These are phyloP conservation scores for Squalus acanthias DNA, from an alignment of 2,797 vertebrate genomes.

Conservation along the genomic window DNA sequence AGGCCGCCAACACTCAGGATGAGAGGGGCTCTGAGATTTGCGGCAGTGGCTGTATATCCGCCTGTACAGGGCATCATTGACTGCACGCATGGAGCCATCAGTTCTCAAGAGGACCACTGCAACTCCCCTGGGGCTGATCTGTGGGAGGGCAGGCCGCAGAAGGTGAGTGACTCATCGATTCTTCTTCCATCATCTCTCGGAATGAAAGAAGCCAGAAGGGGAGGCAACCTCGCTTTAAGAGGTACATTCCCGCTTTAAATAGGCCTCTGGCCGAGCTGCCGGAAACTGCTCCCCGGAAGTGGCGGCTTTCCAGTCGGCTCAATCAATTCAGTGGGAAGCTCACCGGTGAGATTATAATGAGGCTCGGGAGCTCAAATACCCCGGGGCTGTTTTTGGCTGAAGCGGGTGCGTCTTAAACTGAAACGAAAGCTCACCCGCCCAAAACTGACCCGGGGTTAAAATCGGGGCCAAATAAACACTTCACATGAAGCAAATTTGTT, in stretches of 20 bases:
- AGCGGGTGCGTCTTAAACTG: background rate
- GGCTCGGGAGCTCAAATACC: background rate
- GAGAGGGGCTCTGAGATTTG: background rate
- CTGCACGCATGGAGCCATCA: background rate
- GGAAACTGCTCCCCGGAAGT: background rate
- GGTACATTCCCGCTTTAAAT: background rate
- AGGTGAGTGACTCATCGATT: background rate
- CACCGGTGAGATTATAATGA: background rate
- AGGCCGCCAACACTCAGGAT: background rate
- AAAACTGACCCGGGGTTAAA: background rate
- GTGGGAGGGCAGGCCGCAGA: background rate
- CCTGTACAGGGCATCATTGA: background rate
- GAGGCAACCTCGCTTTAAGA: background rate
- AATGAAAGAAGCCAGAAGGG: too few relatives aligned
- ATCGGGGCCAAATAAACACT: background rate
- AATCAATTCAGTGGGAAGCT: background rate
- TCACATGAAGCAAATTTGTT: background rate
- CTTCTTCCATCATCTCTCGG: background rate
- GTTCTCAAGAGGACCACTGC: background rate
- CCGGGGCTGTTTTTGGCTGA: background rate
- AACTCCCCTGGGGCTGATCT: background rate
- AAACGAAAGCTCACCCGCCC: background rate
- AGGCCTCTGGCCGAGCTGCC: background rate
- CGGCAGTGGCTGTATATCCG: too few relatives aligned
- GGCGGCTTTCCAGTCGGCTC: background rate